These are phyloP conservation scores for Nomada ferruginata DNA, from an alignment of 2,888 invertebrate species.

Conservation along the genomic window DNA sequence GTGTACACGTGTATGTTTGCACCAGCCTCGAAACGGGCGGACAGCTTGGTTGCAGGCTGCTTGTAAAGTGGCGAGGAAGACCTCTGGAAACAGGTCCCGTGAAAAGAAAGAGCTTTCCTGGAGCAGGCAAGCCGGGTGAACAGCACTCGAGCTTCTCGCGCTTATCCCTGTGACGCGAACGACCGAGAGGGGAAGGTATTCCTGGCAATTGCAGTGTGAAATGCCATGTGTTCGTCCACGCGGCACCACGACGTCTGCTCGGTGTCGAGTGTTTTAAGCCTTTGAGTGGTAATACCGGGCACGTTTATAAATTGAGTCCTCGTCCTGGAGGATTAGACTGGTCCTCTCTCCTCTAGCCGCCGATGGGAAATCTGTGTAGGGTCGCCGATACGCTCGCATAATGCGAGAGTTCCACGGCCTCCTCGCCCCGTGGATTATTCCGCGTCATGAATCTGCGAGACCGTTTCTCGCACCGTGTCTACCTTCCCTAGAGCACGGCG, in stretches of 20 bases:
- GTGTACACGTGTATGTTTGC: not conserved
- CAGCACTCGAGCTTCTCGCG: constrained; percentile 55
- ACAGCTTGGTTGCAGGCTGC: constrained; percentile 23
- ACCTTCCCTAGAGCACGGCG: not conserved
- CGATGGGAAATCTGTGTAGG: constrained; percentile 78
- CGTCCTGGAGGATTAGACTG: constrained; percentile 77
- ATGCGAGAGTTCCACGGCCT: constrained; percentile 65
- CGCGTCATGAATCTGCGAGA: constrained; percentile 74
- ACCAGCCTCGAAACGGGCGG: constrained; percentile 29
- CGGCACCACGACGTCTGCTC: constrained; percentile 59
- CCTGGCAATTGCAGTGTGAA: constrained; percentile 74
- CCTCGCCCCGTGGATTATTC: constrained; percentile 75
- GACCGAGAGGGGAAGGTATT: constrained; percentile 49
- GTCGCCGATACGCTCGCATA: constrained; percentile 56
- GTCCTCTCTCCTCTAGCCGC: constrained; percentile 14
- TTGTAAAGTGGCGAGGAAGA: constrained; percentile 35
- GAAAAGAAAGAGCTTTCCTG: constrained; percentile 56
- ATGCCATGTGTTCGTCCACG: constrained; percentile 71
- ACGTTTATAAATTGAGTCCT: constrained; percentile 81
- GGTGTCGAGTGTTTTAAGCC: constrained; percentile 78
- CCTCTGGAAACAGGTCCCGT: constrained; percentile 44
- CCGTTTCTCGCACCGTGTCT: constrained; percentile 47
- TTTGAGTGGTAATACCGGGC: constrained; percentile 76
- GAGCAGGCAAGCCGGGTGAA: constrained; percentile 36
- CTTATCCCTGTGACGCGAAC: constrained; percentile 33